phyloP scores from a whole-genome alignment of 2,888 invertebrate genomes.

The Matsumyia berberina region DNA sequence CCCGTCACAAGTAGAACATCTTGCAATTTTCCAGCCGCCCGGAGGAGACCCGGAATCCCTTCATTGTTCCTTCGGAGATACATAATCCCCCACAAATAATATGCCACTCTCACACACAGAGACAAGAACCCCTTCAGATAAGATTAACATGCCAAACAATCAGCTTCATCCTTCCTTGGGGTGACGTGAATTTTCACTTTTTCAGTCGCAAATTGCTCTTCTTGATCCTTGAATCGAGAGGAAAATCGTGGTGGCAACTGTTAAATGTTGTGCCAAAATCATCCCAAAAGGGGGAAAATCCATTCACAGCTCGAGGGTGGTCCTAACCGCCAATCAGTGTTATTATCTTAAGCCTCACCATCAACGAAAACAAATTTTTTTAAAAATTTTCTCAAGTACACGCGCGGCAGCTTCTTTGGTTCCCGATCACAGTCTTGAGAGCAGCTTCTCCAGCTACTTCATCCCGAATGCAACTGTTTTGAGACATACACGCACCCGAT shows the following conservation, averaged over 20 bases:
- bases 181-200: constrained; percentile 35
- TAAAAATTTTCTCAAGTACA: constrained; percentile 49
- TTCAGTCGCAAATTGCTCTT: not conserved
- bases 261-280: constrained; percentile 47
- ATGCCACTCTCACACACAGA: constrained; percentile 14
- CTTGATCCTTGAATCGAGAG: constrained; percentile 37
- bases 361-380: constrained; percentile 55
- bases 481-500: constrained; percentile 33
- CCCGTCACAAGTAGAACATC: constrained; percentile 40
- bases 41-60: constrained; percentile 21
- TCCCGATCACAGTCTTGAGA: constrained; percentile 42
- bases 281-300: constrained; percentile 34
- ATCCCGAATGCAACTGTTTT: constrained; percentile 71
- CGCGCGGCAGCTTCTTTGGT: constrained; percentile 59
- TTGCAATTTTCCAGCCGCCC: constrained; percentile 59
- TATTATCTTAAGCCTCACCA: constrained; percentile 60
- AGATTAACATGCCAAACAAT: constrained; percentile 63
- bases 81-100: constrained; percentile 58
- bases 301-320: constrained; percentile 58
- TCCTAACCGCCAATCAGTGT: constrained; percentile 65
- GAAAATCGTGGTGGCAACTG: constrained; percentile 22
- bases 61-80: constrained; percentile 10
- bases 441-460: constrained; percentile 44
- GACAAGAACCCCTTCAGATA: constrained; percentile 51
- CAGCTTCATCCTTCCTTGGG: constrained; percentile 49